Evolutionary conservation across 2,797 vertebrate species (phyloP), one percentile per base, ranked within the genome.

Genomic region (Notamacropus eugenii): DNA sequence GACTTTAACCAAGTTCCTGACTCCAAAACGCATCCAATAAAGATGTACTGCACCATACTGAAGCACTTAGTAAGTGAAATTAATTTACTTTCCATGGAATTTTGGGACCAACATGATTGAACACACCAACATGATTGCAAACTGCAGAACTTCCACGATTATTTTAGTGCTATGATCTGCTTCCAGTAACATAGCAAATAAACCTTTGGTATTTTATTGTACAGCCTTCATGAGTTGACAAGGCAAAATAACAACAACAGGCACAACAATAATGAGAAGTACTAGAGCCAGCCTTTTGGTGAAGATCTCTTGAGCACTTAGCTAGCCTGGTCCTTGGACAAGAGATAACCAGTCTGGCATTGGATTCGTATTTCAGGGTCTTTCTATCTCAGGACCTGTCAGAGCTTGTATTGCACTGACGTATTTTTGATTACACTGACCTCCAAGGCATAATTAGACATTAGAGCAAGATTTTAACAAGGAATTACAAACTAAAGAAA

Each of bases 11-110:
- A 50, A 11, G 22, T 87, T 87, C 40, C 74, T 28, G 74, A 87
- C 22, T 50, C 40, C 24, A 87, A 87, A 50, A 87, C 22, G 10
- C 28, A n/a, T 16, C 34, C 62, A 74, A 1, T 59, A 34, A 12
- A 34, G 1, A 74, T 62, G 34, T 6, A 22, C 34, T 40, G 4
- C 62, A n/a, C 34, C 62, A 67, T 34, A 74, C 14, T 74, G 62
- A 93, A 96, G 67, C 94, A 55, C 56, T 55, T 93, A n/a, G 90
- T 96, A 93, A 95, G 34, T 16, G 27, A 91, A 59, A 91, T 90
- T 56, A 90, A 50, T 8, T 90, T 59, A 55, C 27, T 91, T 46
- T 93, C 74, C 90, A 0, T 94, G 91, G 62, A 57, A 87, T 56
- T 28, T 55, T 24, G 24, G 4, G 87, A 94, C 74, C 31, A 87